Evolutionary conservation across 2,888 invertebrate species (phyloP).

Genomic region (Prostheceraeus crozeri): DNA sequence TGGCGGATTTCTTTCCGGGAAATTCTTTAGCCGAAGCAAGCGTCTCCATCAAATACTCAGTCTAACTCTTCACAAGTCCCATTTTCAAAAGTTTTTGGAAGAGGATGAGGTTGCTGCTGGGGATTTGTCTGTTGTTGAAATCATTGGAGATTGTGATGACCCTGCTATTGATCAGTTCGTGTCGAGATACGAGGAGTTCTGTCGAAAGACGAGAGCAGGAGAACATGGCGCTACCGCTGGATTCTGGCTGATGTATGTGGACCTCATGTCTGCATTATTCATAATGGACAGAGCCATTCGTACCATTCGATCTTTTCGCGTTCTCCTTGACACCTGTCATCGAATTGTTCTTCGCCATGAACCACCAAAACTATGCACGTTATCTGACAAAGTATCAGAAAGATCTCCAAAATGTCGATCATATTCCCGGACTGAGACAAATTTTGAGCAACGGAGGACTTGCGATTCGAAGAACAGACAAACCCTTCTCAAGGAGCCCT

Average conservation of each 20-base stretch:
- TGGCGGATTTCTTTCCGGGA: conserved; percentile 40
- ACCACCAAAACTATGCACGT: conserved; percentile 22
- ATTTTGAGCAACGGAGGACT: conserved; percentile 13
- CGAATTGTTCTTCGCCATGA: conserved; percentile 5
- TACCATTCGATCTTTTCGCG: conserved; percentile 5
- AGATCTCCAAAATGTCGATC: conserved; percentile 17
- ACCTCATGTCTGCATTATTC: neutral
- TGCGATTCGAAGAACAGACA: neutral
- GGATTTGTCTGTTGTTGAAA: too few species aligned
- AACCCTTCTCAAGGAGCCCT: neutral
- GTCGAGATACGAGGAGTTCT: conserved; percentile 18
- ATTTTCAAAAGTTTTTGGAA: conserved; percentile 39
- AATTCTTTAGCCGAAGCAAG: conserved; percentile 42
- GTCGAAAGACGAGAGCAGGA: conserved; percentile 9
- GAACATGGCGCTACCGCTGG: conserved; percentile 25
- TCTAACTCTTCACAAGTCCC: conserved; percentile 39
- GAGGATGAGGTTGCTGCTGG: too few species aligned
- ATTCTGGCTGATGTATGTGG: conserved; percentile 27
- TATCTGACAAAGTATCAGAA: conserved; percentile 27
- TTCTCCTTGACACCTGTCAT: conserved; percentile 11
- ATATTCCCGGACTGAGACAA: conserved; percentile 22
- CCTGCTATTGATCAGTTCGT: too few species aligned
- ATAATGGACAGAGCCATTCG: conserved; percentile 20
- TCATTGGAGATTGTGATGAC: too few species aligned
- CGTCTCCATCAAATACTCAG: conserved; percentile 41